Evolutionary conservation across 2,113 vertebrate genomes (phyloP).

Genomic region (Callospermophilus lateralis): DNA sequence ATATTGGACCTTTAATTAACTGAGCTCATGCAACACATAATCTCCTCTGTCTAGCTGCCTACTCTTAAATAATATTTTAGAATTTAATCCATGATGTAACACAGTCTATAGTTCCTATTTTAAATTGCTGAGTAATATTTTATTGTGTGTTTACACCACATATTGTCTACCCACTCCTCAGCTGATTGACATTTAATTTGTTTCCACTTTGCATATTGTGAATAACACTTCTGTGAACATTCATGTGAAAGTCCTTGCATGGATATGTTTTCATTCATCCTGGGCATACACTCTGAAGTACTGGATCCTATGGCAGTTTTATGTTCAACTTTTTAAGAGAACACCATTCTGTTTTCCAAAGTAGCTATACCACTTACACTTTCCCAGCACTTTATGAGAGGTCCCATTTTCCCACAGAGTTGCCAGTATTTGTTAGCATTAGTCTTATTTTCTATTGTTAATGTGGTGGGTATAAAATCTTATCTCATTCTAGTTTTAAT

Average conservation of each 20-base stretch:
- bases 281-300: not conserved
- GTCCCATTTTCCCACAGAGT: not conserved
- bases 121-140: not conserved
- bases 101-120: not conserved
- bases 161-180: not conserved
- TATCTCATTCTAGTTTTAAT: not conserved
- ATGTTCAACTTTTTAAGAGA: not conserved
- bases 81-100: not conserved
- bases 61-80: not conserved
- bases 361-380: not conserved
- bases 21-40: not conserved
- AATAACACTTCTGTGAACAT: not conserved
- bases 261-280: not conserved
- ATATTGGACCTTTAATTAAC: not conserved
- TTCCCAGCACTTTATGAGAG: not conserved
- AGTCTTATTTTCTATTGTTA: not conserved
- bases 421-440: not conserved
- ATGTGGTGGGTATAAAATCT: not conserved
- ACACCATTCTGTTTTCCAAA: not conserved
- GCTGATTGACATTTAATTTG: not conserved
- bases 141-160: not conserved
- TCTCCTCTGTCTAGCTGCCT: not conserved
- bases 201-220: not conserved
- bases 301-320: not conserved
- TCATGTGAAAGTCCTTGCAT: not conserved